Conservation (phyloP, 64 coral and sea anemone species). For the Pocillopora damicornis region DNA sequence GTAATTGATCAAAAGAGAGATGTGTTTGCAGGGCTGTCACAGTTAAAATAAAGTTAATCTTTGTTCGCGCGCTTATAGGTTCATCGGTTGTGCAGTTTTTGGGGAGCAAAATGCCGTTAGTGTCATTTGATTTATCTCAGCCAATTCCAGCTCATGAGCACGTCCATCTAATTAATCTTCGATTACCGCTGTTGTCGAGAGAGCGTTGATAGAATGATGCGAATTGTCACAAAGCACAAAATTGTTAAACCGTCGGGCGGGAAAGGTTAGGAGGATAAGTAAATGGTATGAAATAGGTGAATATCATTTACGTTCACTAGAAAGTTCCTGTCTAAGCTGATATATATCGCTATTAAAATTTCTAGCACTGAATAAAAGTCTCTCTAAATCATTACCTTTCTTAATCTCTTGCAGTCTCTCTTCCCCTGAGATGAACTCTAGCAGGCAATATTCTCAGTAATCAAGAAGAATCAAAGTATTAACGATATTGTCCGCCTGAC, state of each 20-base stretch:
- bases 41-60: background rate
- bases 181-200: background rate
- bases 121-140: background rate
- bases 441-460: no score
- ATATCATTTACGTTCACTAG: background rate
- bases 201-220: slow-evolving; percentile 13
- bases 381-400: no score
- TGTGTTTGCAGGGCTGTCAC: no score
- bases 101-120: background rate
- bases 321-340: background rate
- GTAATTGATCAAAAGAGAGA: no score
- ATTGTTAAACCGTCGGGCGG: slow-evolving; percentile 19
- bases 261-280: slow-evolving; percentile 16
- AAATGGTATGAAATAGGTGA: background rate
- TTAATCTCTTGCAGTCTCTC: no score
- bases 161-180: slow-evolving; percentile 15
- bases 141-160: background rate
- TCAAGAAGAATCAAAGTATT: background rate
- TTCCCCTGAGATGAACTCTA: no score
- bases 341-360: background rate
- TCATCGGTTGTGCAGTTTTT: background rate
- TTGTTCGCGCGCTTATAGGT: background rate
- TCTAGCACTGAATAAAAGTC: no score
- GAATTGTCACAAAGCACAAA: slow-evolving; percentile 26
- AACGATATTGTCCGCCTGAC: background rate